phyloP scores from a whole-genome alignment of 2,113 vertebrate genomes.

The Amphilophus citrinellus region DNA sequence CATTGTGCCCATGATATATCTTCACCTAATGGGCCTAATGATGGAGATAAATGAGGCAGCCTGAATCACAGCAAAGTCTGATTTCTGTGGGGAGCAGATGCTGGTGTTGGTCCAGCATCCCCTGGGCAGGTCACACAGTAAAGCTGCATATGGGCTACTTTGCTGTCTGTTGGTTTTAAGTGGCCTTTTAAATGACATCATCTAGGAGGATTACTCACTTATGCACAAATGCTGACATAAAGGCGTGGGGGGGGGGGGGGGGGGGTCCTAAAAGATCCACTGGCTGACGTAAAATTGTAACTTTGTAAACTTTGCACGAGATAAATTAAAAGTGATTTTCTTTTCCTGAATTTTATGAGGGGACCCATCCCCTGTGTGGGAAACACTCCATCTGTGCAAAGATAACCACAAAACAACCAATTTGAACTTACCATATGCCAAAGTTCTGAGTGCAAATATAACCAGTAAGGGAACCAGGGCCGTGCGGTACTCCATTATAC shows the following conservation, averaged over 20 bases:
- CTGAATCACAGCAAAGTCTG: neutral
- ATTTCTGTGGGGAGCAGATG: conserved; percentile 66
- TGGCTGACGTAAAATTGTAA: neutral
- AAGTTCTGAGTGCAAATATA: conserved; percentile 65
- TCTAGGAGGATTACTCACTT: conserved; percentile 25
- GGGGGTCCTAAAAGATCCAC: neutral
- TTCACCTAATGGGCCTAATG: conserved; percentile 52
- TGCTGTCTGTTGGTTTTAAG: conserved; percentile 49
- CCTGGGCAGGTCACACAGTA: conserved; percentile 44
- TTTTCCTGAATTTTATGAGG: neutral
- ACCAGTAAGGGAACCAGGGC: conserved; percentile 61
- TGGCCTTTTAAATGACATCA: conserved; percentile 66
- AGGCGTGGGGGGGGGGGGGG: neutral
- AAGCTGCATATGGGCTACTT: conserved; percentile 58
- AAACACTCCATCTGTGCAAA: conserved; percentile 50
- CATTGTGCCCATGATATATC: neutral
- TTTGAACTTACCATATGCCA: conserved; percentile 77
- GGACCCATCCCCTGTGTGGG: too few species aligned
- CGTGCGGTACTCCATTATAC: conserved; percentile 76
- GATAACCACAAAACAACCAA: conserved; percentile 15
- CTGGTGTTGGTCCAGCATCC: conserved; percentile 62
- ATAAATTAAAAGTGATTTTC: neutral
- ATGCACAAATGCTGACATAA: neutral
- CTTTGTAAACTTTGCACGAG: neutral
- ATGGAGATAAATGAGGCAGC: conserved; percentile 62